Base-by-base conservation (phyloP, 1,140 invertebrate species). In the Pantala flavescens region DNA sequence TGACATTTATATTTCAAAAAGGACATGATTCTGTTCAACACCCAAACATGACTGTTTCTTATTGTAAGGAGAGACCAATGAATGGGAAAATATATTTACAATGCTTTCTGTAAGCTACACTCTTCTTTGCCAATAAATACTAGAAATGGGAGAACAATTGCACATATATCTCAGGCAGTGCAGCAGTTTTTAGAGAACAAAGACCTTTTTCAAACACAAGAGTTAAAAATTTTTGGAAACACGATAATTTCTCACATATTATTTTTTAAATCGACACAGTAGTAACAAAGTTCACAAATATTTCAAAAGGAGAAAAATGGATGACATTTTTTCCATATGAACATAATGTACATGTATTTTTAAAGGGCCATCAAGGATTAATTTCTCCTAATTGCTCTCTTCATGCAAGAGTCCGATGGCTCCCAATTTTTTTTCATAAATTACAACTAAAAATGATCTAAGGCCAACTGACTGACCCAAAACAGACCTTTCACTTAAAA, bases 1-100 rank as follows among this genome's bases (percentile, higher is more conserved):
- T 49, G 43, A 63, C 49, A 63, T 63, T 63, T 63, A 63, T 5
- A 12, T 63, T 63, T 63, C 12, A 5, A 63, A 63, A 63, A 63
- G 49, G 49, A 63, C 49, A 63, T 63, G 49, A 21, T 63, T 63
- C 28, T 36, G 28, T 36, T 63, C n/a, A 19, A 63, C 49, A 63
- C 12, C 12, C 49, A 63, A 63, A 63, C 49, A 63, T 63, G 49
- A 63, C 49, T 63, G 28, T 36, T 63, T 63, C 49, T 63, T 63
- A 63, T 63, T 63, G 3, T 7, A 7, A 63, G 49, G n/a, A 21
- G n/a, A 63, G 49, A 63, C 49, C 49, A 63, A 63, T 63, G 49
- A 63, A 63, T 63, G 49, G 49, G 49, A 63, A 63, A 63, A 63
- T 63, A 63, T 63, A 63, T 63, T 63, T 63, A 63, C 49, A 63